Evolutionary conservation across 2,888 invertebrate genomes (phyloP).

Genomic region (Eustalomyia histrio): DNA sequence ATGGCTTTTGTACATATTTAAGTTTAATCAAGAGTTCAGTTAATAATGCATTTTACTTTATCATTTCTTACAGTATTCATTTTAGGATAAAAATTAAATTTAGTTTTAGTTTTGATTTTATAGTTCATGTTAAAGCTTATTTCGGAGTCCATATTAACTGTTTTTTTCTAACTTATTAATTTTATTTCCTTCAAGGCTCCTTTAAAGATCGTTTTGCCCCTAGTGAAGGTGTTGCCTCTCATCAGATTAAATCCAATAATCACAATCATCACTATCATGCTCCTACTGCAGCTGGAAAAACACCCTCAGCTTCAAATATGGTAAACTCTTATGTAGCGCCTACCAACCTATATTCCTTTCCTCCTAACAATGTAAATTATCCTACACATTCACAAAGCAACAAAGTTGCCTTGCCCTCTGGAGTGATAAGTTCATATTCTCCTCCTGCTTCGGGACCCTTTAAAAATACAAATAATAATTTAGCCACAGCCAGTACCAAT

Average conservation of each 20-base stretch:
- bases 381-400: constrained; percentile 73
- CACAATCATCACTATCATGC: constrained; percentile 67
- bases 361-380: constrained; percentile 77
- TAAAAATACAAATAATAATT: constrained; percentile 65
- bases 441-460: constrained; percentile 75
- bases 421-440: constrained; percentile 75
- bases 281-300: constrained; percentile 52
- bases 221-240: constrained; percentile 75
- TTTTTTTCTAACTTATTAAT: background rate
- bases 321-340: constrained; percentile 72
- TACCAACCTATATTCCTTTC: constrained; percentile 76
- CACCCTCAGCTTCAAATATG: constrained; percentile 70
- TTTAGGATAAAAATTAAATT: too few species aligned
- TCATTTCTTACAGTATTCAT: too few species aligned
- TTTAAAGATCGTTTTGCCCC: constrained; percentile 77
- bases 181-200: constrained; percentile 66
- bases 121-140: too few species aligned
- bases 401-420: constrained; percentile 70
- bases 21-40: too few species aligned
- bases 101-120: too few species aligned
- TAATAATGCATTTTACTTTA: too few species aligned
- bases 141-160: too few species aligned
- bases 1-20: too few species aligned
- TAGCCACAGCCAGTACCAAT: constrained; percentile 37
- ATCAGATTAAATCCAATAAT: constrained; percentile 68